Evolutionary conservation across 2,797 vertebrate genomes (phyloP).

Genomic region (Gallirallus australis): DNA sequence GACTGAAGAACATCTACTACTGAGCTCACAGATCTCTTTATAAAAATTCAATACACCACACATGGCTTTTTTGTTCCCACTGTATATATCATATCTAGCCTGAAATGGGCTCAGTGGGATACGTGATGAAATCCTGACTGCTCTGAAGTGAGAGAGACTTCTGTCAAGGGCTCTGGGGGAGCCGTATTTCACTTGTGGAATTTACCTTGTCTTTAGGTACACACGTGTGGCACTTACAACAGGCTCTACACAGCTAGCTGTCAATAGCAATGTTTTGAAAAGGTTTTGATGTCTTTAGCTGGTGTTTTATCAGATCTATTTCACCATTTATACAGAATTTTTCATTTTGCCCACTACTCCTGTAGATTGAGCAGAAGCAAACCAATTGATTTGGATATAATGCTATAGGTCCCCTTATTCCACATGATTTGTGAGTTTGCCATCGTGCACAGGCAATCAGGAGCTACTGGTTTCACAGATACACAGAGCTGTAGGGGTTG

Average conservation of each 20-base stretch:
- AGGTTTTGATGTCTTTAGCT: not conserved
- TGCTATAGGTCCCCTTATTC: not conserved
- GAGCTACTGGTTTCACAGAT: not conserved
- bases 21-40: not conserved
- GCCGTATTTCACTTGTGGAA: constrained; percentile 23
- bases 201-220: not conserved
- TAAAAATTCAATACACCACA: not conserved
- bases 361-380: not conserved
- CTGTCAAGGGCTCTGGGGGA: not conserved
- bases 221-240: not conserved
- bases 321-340: not conserved
- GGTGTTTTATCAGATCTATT: not conserved
- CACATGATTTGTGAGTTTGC: not conserved
- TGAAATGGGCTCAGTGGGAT: not conserved
- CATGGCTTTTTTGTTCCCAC: not conserved
- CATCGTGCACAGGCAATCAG: not conserved
- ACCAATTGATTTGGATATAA: not conserved
- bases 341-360: not conserved
- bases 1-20: not conserved
- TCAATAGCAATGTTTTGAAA: not conserved
- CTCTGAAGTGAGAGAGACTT: not conserved
- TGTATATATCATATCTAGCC: not conserved
- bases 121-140: constrained; percentile 19
- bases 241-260: not conserved
- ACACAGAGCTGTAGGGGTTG: too few species aligned